Conservation (phyloP, 2,113 vertebrate species). For the Campylomormyrus numenius region DNA sequence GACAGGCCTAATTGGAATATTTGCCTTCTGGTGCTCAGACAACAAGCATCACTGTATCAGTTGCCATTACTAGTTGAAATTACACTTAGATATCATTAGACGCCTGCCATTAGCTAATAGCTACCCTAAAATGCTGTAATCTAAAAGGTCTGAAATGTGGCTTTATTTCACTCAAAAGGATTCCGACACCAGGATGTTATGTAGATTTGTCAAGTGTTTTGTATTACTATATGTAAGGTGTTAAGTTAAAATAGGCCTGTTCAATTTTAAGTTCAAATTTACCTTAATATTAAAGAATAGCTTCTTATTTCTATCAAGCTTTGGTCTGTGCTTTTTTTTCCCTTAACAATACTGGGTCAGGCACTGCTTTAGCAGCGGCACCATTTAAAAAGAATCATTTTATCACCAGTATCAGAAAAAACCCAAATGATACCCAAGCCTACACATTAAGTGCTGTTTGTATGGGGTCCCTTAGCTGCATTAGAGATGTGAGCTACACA, state of each 20-base stretch:
- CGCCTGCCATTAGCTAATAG: not conserved
- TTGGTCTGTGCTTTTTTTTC: not conserved
- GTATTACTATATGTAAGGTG: not conserved
- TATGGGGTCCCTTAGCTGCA: not conserved
- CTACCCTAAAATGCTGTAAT: not conserved
- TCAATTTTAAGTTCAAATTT: not conserved
- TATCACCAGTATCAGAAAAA: not conserved
- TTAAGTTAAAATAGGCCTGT: not conserved
- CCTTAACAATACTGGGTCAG: not conserved
- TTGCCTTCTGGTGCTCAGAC: not conserved
- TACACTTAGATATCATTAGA: not conserved
- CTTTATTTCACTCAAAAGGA: not conserved
- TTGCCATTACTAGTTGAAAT: not conserved
- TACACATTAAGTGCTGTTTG: not conserved
- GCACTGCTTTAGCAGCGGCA: not conserved
- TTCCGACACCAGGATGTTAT: not conserved
- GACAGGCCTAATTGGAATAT: not conserved
- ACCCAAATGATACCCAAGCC: not conserved
- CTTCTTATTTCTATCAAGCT: not conserved
- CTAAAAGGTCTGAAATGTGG: not conserved
- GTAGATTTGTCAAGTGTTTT: not conserved
- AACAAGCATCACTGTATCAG: not conserved
- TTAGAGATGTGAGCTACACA: not conserved
- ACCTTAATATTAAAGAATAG: not conserved
- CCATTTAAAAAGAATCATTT: not conserved